Base-by-base conservation (phyloP, 2,888 invertebrate species). In the Acrocyrtus sp. region DNA sequence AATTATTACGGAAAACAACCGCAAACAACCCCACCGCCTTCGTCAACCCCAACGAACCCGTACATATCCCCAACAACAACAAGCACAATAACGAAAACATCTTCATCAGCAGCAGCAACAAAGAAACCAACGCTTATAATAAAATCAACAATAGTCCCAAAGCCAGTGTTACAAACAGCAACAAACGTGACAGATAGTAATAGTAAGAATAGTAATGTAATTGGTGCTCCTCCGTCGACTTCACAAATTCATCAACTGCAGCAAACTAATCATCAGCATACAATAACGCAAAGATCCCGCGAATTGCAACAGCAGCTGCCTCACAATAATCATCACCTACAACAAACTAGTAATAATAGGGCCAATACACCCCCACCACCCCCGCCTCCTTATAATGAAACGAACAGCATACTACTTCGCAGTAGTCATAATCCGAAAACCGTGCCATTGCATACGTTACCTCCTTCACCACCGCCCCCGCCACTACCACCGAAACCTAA, bases 141-240 rank as follows among this genome's bases (percentile, higher is more conserved):
- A 77, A 97, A 96, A 95, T 95, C 95, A 86, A 95, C 95, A 19
- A 95, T 96, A 85, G 96, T 95, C 43, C 95, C 95, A 83, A 97
- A 96, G 84, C 97, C 97, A 0, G 91, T 96, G 27, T 86, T 96
- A 77, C 97, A 97, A 85, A 97, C 96, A 17, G 97, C 97, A 10
- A 94, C 95, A 56, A 96, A 94, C n/a, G 96, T 96, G 1, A 41
- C 10, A 1, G 17, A 58, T 10, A n/a, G 19, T 19, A 45, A 45
- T 19, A 45, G 19, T 19, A n/a, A n/a, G 45, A 15, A 45, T 22
- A 22, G 50, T 10, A 50, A 50, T 50, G 17, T n/a, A 4, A 45
- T 6, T 34, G 39, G 6, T 34, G 4, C 45, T 6, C 17, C 45
- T 50, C 50, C 50, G 34, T 34, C 34, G 12, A n/a, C 45, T 17